Base-by-base conservation (phyloP, 2,113 vertebrate species). In the Carassius gibelio region DNA sequence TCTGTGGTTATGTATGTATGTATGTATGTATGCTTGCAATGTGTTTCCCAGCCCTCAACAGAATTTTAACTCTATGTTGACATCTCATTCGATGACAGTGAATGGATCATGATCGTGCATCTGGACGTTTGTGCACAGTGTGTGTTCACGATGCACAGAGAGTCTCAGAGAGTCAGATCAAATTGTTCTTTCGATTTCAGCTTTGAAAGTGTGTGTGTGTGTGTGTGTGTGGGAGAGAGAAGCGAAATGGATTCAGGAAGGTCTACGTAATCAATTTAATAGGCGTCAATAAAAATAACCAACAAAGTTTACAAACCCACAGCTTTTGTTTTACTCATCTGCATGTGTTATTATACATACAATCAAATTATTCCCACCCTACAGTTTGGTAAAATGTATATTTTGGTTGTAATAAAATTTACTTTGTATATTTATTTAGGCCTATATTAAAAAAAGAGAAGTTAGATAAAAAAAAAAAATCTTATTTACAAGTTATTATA, bases 211-310 rank as follows among this genome's bases (percentile, higher is more conserved):
- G 74, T 75, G 82, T 84, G 76, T 76, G 76, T 80, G 26, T 57
- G 30, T 8, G 64, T 17, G 66, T 19, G 66, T 0, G 52, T 0
- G 50, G 4, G 50, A 52, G 75, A 52, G 64, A 23, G 52, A 61
- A 21, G 72, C 42, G 61, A 68, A 79, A 85, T 72, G 84, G 64
- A 88, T 85, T n/a, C 59, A 78, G 68, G 82, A 64, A 83, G 68
- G 74, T 86, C 81, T 77, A 75, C 66, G 84, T 88, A 36, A 84
- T 57, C 62, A 13, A 48, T 66, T 84, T 77, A 66, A 83, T 82
- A 74, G 86, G 77, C 77, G 66, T 87, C 86, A 87, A 84, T 87
- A 87, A 87, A 87, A 45, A 75, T 50, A 84, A 71, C 55, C 78
- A 80, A 84, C 55, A 74, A 86, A 34, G 62, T 66, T 66, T 66